Percentiles rank a stretch among this genome's conserved stretches.
phyloP scores from a whole-genome alignment of 2,113 vertebrate genomes.

The Nerophis lumbriciformis region DNA sequence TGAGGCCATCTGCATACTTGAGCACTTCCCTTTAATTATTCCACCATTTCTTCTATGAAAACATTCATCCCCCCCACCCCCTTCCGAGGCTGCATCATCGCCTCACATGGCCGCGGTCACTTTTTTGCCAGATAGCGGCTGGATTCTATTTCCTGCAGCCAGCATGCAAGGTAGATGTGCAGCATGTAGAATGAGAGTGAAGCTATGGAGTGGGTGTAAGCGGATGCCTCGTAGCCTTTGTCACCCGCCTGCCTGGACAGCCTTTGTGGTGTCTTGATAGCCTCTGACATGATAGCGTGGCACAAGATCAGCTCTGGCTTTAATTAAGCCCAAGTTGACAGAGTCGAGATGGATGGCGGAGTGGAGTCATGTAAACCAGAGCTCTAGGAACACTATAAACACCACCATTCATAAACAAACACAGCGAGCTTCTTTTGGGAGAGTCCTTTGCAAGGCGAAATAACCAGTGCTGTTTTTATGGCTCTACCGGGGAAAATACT shows the following conservation, averaged over 20 bases:
- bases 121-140: constrained; percentile 13
- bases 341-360: constrained; percentile 43
- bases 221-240: constrained; percentile 26
- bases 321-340: constrained; percentile 57
- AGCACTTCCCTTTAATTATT: constrained; percentile 23
- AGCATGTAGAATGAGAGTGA: constrained; percentile 23
- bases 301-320: constrained; percentile 53
- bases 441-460: no score
- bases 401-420: constrained; percentile 58
- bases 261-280: constrained; percentile 60
- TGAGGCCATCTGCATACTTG: constrained; percentile 29
- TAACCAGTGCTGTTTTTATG: no score
- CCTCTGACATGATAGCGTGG: constrained; percentile 59
- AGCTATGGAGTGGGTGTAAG: constrained; percentile 61
- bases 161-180: neutral
- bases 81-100: constrained; percentile 1
- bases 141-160: constrained; percentile 30
- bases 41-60: neutral
- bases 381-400: constrained; percentile 35
- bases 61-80: neutral
- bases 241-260: constrained; percentile 25
- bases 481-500: no score
- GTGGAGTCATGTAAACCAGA: constrained; percentile 36
- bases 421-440: no score
- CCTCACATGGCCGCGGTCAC: neutral